Conservation (phyloP, 2,888 invertebrate genomes). For the Eumacrocentrus americanus region DNA sequence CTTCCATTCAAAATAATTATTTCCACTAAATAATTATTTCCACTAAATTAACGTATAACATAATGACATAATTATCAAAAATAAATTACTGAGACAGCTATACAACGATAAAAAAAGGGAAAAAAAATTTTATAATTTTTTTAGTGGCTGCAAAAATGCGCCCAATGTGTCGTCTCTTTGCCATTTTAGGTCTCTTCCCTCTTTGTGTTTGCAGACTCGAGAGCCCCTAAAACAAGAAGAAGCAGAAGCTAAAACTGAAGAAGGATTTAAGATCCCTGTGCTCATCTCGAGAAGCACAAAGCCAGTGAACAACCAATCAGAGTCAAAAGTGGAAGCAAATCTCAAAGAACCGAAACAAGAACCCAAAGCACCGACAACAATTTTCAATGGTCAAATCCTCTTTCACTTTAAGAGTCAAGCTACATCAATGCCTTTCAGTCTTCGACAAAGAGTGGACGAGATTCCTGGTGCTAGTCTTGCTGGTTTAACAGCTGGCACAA, state of each 20-base stretch:
- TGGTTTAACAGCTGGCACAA: not conserved
- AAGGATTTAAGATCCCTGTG: too few species aligned
- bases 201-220: slow-evolving; percentile 8
- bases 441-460: not conserved
- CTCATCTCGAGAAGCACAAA: not conserved
- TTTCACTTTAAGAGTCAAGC: not conserved
- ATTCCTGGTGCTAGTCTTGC: not conserved
- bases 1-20: too few species aligned
- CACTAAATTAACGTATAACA: too few species aligned
- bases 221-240: too few species aligned
- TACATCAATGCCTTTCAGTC: not conserved
- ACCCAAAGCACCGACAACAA: not conserved
- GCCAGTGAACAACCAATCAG: too few species aligned
- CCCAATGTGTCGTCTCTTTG: not conserved
- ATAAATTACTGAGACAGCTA: not conserved
- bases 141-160: too few species aligned
- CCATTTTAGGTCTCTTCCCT: slow-evolving; percentile 7
- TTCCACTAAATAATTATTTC: too few species aligned
- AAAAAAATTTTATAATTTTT: too few species aligned
- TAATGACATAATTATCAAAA: too few species aligned
- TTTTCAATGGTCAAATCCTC: not conserved
- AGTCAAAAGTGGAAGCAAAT: not conserved
- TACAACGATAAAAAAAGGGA: not conserved
- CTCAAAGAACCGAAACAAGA: too few species aligned
- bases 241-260: too few species aligned